phyloP scores from a whole-genome alignment of 2,797 vertebrate genomes.

The Rhinella marina region DNA sequence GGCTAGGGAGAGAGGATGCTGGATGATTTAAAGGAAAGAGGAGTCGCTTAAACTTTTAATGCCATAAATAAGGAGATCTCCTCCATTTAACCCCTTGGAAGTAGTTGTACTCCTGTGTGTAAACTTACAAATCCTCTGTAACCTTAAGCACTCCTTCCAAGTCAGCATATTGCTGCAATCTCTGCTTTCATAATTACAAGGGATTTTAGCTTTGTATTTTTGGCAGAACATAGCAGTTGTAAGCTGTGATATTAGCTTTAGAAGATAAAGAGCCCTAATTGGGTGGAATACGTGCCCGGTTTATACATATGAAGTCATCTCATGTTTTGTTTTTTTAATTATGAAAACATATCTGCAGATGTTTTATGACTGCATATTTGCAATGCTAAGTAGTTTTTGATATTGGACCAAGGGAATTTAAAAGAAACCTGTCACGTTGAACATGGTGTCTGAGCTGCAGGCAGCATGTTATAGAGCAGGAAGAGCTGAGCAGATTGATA shows the following conservation, averaged over 20 bases:
- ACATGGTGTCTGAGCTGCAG: too few species aligned
- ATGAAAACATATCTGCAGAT: not conserved
- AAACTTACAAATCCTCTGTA: not conserved
- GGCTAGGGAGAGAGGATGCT: constrained; percentile 36
- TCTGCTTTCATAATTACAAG: constrained; percentile 6
- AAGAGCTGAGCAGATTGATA: too few species aligned
- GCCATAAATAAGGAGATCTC: constrained; percentile 30
- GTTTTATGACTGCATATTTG: not conserved
- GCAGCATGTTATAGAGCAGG: too few species aligned
- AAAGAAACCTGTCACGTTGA: not conserved
- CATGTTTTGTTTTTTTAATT: not conserved
- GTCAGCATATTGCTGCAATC: not conserved
- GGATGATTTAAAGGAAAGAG: constrained; percentile 25
- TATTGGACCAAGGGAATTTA: not conserved
- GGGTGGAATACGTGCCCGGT: not conserved
- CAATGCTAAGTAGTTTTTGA: not conserved
- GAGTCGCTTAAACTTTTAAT: constrained; percentile 25
- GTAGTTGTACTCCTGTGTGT: not conserved
- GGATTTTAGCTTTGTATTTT: not conserved
- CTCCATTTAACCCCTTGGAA: constrained; percentile 20
- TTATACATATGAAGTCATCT: not conserved
- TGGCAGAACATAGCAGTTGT: not conserved
- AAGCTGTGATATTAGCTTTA: not conserved
- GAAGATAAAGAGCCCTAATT: not conserved
- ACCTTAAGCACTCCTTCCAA: not conserved